These are phyloP conservation scores for Calidris pugnax DNA, from an alignment of 2,113 vertebrate species.

Conservation along the genomic window DNA sequence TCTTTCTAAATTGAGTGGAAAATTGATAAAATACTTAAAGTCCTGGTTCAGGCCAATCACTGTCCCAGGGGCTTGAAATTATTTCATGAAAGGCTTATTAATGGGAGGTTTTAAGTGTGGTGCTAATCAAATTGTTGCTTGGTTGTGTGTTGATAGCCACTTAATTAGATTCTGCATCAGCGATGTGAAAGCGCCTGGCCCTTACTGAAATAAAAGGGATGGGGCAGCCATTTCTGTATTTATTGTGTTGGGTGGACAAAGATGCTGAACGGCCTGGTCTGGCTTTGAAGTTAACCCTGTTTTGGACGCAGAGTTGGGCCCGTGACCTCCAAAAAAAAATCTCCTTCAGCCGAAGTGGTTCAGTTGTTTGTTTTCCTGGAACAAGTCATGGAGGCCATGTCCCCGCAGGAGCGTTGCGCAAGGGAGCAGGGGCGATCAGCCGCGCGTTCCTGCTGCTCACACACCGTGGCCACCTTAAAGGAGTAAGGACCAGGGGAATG, in stretches of 20 bases:
- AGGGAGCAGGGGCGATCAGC: neutral
- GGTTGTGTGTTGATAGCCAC: neutral
- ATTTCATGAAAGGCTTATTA: neutral
- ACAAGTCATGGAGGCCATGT: neutral
- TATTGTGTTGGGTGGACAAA: neutral
- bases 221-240: neutral
- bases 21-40: neutral
- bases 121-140: neutral
- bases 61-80: neutral
- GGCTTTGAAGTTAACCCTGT: neutral
- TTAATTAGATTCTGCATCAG: neutral
- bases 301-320: neutral
- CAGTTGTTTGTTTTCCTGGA: neutral
- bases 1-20: neutral
- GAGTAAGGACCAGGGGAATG: accelerated
- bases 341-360: neutral
- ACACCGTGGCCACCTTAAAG: neutral
- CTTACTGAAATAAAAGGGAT: neutral
- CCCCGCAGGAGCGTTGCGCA: neutral
- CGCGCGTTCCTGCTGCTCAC: neutral
- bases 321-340: neutral
- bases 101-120: neutral
- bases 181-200: neutral
- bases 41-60: accelerated
- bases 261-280: neutral